Evolutionary conservation across 2,888 invertebrate genomes (phyloP), one percentile per base, ranked within the genome.

Genomic region (Lobophora halterata): DNA sequence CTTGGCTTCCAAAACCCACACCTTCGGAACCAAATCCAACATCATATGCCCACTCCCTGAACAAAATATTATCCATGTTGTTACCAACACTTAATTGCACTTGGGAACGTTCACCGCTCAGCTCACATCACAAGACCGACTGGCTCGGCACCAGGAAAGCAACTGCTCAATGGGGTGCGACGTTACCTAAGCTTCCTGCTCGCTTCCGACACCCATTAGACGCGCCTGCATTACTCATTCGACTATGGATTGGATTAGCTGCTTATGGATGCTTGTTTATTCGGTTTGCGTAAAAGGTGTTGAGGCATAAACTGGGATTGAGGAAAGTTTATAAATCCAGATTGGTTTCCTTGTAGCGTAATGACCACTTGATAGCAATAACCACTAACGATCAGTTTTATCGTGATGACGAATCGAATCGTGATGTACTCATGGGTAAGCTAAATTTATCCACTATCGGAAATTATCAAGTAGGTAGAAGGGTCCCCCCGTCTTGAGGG

Each of bases 121-220:
- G 73, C 39, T 57, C 56, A 49, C 36, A 44, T 14, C 34, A 43
- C 21, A 60, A 71, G 71, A 58, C 67, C 53, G 52, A 23, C 33
- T 66, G 35, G 43, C 44, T 28, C 65, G 51, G 47, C 55, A 49
- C 41, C 58, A 60, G 71, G 71, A 65, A 71, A 54, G 28, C 40
- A 37, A 75, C 67, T 73, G 74, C 27, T 50, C 65, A 65, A 55
- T 70, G 57, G 58, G 53, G 56, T 67, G 68, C 51, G 62, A 65
- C 44, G 56, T 72, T 79, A 74, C 69, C 71, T 74, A 72, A 71
- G 62, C 69, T 79, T 79, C 79, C 79, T 75, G 58, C 37, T 58
- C 53, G 61, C 52, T 71, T 77, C 69, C 71, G 73, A 53, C 58
- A 44, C 47, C 52, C 56, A 74, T 77, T 78, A 66, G 75, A 62